Conservation (phyloP, 2,888 invertebrate genomes). For the Notodonta dromedarius region DNA sequence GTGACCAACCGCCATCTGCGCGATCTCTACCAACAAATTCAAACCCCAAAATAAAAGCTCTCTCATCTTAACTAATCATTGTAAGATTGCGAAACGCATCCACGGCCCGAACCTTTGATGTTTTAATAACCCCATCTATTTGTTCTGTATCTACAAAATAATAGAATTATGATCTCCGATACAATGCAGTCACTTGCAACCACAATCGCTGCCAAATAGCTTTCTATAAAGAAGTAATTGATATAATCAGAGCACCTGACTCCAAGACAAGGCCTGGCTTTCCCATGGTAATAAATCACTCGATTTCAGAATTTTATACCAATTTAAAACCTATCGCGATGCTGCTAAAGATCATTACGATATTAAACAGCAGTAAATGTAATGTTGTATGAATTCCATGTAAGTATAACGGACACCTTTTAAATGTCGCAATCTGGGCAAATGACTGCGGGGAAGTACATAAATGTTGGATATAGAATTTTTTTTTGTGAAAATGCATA, state of each 20-base stretch:
- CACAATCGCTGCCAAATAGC: conserved; percentile 47
- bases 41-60: neutral
- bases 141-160: conserved; percentile 34
- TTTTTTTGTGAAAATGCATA: conserved; percentile 16
- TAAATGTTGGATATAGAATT: conserved; percentile 32
- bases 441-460: conserved; percentile 58
- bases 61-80: neutral
- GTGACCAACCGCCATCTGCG: no score
- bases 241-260: conserved; percentile 60
- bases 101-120: conserved; percentile 3
- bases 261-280: conserved; percentile 47
- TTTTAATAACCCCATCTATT: conserved; percentile 13
- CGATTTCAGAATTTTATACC: neutral
- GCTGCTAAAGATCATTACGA: conserved; percentile 22
- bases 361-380: conserved; percentile 18
- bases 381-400: conserved; percentile 20
- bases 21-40: neutral
- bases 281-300: conserved; percentile 22
- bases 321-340: neutral
- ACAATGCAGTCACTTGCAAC: conserved; percentile 18
- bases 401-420: conserved; percentile 39
- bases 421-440: conserved; percentile 52
- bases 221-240: conserved; percentile 57
- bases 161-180: conserved; percentile 35
- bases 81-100: neutral